Conservation (phyloP, 2,113 vertebrate species). For the Scomber colias region DNA sequence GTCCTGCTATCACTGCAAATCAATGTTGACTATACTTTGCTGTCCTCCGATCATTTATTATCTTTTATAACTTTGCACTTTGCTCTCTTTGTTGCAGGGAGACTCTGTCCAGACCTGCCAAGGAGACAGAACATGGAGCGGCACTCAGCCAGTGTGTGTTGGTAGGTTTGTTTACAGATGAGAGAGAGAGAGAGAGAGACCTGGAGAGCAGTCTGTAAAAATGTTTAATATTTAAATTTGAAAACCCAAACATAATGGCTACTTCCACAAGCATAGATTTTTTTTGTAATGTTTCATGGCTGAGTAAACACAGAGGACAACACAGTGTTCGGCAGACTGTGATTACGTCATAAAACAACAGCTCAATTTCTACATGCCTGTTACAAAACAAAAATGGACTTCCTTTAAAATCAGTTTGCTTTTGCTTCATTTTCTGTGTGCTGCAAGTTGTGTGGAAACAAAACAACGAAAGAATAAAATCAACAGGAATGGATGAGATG, state of each 20-base stretch:
- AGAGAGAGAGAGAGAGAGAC: not conserved
- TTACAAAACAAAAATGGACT: not conserved
- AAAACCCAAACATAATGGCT: not conserved
- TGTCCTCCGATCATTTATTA: not conserved
- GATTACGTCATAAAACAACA: not conserved
- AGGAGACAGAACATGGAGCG: constrained; percentile 90
- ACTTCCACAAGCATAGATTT: not conserved
- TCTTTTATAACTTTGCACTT: not conserved
- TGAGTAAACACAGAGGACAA: not conserved
- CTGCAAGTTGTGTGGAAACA: not conserved
- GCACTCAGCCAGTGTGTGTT: constrained; percentile 86
- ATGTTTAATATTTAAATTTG: too few relatives aligned
- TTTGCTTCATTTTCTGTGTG: not conserved
- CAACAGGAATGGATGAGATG: not conserved
- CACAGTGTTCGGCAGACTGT: not conserved
- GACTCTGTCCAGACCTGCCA: constrained; percentile 88
- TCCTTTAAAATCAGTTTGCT: too few relatives aligned
- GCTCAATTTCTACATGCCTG: too few relatives aligned
- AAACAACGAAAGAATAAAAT: not conserved
- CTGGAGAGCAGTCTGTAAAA: not conserved
- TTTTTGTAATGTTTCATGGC: not conserved
- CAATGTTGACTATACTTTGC: not conserved
- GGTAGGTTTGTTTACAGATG: constrained; percentile 83
- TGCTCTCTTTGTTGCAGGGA: constrained; percentile 82
- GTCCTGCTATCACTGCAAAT: not conserved